phyloP scores from a whole-genome alignment of 2,113 vertebrate genomes.

The Odocoileus virginianus region DNA sequence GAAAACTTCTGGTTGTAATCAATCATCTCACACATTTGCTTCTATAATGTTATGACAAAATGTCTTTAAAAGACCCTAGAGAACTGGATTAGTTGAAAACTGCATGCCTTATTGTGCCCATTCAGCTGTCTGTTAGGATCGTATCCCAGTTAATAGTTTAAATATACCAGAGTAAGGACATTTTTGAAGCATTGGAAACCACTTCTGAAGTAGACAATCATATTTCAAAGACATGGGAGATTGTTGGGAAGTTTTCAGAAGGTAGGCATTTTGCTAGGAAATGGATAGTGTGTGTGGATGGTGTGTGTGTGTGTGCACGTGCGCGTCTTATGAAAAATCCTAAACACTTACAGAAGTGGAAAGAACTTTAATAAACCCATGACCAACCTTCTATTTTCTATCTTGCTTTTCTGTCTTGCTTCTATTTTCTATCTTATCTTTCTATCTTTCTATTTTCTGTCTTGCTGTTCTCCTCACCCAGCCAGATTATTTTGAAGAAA shows the following conservation, averaged over 20 bases:
- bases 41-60: neutral
- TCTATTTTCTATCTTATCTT: neutral
- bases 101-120: neutral
- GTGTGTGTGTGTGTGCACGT: neutral
- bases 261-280: constrained; percentile 30
- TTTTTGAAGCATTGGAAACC: constrained; percentile 31
- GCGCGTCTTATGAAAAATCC: neutral
- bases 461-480: neutral
- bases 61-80: neutral
- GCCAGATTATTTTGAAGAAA: constrained; percentile 35
- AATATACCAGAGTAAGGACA: neutral
- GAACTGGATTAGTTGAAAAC: constrained; percentile 26
- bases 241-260: neutral
- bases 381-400: neutral
- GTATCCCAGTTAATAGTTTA: neutral
- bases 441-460: neutral
- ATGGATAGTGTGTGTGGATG: neutral
- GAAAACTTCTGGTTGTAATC: constrained; percentile 19
- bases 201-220: neutral
- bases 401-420: neutral
- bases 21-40: neutral
- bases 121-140: neutral
- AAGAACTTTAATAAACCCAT: neutral
- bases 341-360: neutral
- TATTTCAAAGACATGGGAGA: constrained; percentile 9